Evolutionary conservation across 2,113 vertebrate genomes (phyloP), one percentile per base, ranked within the genome.

Genomic region (Dasyprocta punctata): DNA sequence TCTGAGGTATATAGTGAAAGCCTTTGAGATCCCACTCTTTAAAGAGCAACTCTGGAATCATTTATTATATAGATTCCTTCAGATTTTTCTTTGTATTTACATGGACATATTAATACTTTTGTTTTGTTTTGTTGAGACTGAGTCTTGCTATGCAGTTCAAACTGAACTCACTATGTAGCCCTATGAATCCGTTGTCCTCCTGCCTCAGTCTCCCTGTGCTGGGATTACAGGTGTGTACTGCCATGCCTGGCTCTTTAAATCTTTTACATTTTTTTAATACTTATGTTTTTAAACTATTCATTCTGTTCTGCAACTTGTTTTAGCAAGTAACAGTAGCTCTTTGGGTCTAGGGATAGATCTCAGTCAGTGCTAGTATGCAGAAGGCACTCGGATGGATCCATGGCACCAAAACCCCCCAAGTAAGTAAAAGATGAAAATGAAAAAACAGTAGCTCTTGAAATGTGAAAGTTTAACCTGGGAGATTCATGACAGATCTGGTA

Each of bases 271-370:
- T 69, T 36, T n/a, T 5, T 10, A 77, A 19, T 33, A 38, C 36
- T 86, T 71, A 28, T 11, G 36, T 85, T 88, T 80, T 83, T 36
- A 92, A 93, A 86, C 0, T 22, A 14, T 77, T n/a, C 17, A 30
- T 95, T 65, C 44, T 65, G 22, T n/a, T 92, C 52, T 80, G 33
- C 77, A 92, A 1, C 7, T 91, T 86, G 56, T 84, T 81, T 96
- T 94, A 92, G 38, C 38, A 96, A 87, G 54, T 86, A 75, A 47
- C 41, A 61, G 54, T 33, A 89, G 65, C 47, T 86, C 47, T n/a
- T 63, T 78, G 7, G n/a, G 60, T 6, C 3, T 78, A 17, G 17
- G 28, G 36, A 54, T 63, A 47, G 47, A 73, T 26, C 36, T 41
- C 65, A 56, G 52, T 87, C n/a, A 56, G 52, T 56, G 49, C 58